Base-by-base conservation (phyloP, 2,888 invertebrate genomes). In the Tetanocera ferruginea region DNA sequence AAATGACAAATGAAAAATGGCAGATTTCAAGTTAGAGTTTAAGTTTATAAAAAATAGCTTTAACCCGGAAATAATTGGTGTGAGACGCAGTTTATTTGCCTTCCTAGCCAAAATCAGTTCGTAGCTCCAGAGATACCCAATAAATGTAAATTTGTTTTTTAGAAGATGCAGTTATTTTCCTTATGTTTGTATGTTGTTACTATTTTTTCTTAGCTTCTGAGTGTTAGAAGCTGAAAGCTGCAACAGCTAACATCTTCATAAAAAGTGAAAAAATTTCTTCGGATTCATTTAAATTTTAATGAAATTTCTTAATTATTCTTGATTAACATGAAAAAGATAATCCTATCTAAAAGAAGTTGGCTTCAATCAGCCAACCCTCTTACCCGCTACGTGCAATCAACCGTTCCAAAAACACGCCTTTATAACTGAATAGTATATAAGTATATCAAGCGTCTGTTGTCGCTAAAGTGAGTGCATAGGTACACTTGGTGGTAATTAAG, bases 251-350 rank as follows among this genome's bases (percentile, higher is more conserved):
- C 28, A 14, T 73, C 23, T 28, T 31, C 57, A 62, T 52, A 52
- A 52, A 73, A 28, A 34, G 25, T 55, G 43, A 80, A 82, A 81
- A 80, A 82, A 82, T 83, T 83, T 79, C 75, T 79, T 79, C 76
- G 81, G 80, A 83, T 83, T 80, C 83, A 82, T 83, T 82, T 83
- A 82, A 83, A 83, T 82, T 83, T 83, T 83, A 83, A 83, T 83
- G 83, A 83, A 83, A 83, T 83, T 83, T 83, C 83, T 83, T 83
- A 83, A 83, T 83, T 83, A 83, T 81, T 82, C 82, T 83, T 83
- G 83, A 83, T 83, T 82, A 83, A 83, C 83, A 83, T 83, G 81
- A 79, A 82, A 83, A 82, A 80, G 83, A 83, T 82, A 83, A 83
- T 83, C 82, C 81, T 78, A 81, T 79, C 81, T 72, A 49, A 34